Percentiles rank a stretch among this genome's conserved stretches.
These are phyloP conservation scores for Brachionus paranguensis DNA, from an alignment of 1,140 invertebrate genomes.

Conservation along the genomic window DNA sequence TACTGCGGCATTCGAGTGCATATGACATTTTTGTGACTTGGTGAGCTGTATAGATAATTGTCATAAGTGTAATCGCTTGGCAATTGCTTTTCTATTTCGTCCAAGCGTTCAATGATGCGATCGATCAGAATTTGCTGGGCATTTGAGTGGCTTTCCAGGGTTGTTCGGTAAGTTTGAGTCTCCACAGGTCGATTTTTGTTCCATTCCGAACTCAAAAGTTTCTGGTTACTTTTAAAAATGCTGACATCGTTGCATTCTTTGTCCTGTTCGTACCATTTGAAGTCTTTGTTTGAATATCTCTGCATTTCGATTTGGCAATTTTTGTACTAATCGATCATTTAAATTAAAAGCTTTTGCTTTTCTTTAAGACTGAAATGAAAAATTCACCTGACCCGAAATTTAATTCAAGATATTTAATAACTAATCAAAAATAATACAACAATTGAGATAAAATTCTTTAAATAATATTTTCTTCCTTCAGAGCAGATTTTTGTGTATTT, in stretches of 20 bases:
- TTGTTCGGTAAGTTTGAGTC: not conserved
- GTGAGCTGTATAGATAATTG: not conserved
- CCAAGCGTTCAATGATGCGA: not conserved
- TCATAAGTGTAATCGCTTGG: not conserved
- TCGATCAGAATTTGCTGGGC: not conserved
- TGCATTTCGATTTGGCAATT: not conserved
- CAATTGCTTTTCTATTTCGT: not conserved
- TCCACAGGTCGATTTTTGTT: not conserved
- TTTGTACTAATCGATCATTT: not conserved
- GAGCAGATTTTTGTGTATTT: not conserved
- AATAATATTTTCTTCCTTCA: not conserved
- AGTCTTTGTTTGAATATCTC: not conserved
- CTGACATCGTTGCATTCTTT: not conserved
- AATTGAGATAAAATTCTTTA: not conserved
- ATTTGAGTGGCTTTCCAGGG: not conserved
- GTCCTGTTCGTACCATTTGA: constrained; percentile 9
- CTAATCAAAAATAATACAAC: not conserved
- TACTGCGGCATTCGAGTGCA: not conserved
- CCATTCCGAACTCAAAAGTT: not conserved
- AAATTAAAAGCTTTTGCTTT: not conserved
- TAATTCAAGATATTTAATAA: not conserved
- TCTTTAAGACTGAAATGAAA: not conserved
- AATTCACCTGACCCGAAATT: not conserved
- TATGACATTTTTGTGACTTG: not conserved
- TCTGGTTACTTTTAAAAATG: not conserved